Percentiles rank a stretch among this genome's conserved stretches.
phyloP scores from a whole-genome alignment of 2,888 invertebrate species.

The Oasisia sp. region DNA sequence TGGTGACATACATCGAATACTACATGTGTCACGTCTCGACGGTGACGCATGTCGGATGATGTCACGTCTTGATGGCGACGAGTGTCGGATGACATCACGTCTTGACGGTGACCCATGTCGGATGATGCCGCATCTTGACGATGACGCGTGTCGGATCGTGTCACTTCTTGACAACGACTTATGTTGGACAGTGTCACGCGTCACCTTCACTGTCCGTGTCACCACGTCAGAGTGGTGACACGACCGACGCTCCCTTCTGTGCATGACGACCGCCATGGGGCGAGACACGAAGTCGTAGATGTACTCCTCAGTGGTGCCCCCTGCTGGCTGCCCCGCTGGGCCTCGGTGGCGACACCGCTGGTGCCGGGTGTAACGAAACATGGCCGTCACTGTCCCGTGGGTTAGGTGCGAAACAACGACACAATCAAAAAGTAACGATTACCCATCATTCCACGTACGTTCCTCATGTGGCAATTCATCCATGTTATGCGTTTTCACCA shows the following conservation, averaged over 20 bases:
- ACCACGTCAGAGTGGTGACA: neutral
- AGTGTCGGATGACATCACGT: neutral
- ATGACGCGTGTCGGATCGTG: neutral
- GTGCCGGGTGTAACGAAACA: constrained; percentile 4
- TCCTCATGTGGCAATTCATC: neutral
- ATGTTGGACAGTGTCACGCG: neutral
- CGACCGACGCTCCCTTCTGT: neutral
- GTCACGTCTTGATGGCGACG: neutral
- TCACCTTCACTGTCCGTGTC: neutral
- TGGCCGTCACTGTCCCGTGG: neutral
- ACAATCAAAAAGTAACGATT: neutral
- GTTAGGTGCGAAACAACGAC: neutral
- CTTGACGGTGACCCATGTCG: neutral
- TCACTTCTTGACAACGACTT: neutral
- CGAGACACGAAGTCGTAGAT: constrained; percentile 9
- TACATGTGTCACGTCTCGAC: neutral
- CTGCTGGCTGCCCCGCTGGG: neutral
- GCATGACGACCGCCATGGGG: constrained; percentile 5
- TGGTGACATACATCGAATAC: neutral
- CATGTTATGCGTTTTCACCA: neutral
- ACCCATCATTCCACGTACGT: neutral
- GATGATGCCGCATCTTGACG: neutral
- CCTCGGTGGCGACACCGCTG: neutral
- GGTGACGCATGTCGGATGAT: neutral
- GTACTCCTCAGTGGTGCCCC: neutral